Percentiles rank a stretch among this genome's conserved stretches.
Evolutionary conservation across 2,113 vertebrate species (phyloP).

Genomic region (Naja naja): DNA sequence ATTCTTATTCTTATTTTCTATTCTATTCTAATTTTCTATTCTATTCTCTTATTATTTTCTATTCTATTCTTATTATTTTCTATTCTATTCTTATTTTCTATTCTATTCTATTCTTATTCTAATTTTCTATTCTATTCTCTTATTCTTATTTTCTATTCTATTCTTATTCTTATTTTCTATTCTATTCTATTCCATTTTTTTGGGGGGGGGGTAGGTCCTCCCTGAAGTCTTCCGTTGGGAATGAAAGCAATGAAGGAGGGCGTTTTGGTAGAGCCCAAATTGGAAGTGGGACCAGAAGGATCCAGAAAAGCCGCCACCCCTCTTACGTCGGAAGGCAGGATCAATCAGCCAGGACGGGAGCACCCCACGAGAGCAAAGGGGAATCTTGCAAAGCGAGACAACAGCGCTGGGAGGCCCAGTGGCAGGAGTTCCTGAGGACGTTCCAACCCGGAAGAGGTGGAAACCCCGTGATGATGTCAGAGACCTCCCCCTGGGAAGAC

Average conservation of each 20-base stretch:
- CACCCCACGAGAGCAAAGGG: background rate
- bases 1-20: no score
- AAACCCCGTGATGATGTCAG: background rate
- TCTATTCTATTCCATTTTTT: no score
- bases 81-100: no score
- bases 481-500: background rate
- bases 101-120: no score
- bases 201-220: background rate
- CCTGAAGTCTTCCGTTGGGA: background rate
- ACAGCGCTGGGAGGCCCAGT: background rate
- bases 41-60: no score
- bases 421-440: background rate
- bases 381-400: background rate
- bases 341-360: background rate
- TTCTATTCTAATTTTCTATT: no score
- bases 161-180: no score
- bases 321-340: background rate
- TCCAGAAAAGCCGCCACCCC: background rate
- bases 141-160: no score
- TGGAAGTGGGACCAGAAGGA: background rate
- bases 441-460: background rate
- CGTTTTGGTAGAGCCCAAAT: background rate
- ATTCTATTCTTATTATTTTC: no score
- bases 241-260: slow-evolving; percentile 18
- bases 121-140: no score